phyloP scores from a whole-genome alignment of 2,888 invertebrate genomes.

The Tenodera sinensis region DNA sequence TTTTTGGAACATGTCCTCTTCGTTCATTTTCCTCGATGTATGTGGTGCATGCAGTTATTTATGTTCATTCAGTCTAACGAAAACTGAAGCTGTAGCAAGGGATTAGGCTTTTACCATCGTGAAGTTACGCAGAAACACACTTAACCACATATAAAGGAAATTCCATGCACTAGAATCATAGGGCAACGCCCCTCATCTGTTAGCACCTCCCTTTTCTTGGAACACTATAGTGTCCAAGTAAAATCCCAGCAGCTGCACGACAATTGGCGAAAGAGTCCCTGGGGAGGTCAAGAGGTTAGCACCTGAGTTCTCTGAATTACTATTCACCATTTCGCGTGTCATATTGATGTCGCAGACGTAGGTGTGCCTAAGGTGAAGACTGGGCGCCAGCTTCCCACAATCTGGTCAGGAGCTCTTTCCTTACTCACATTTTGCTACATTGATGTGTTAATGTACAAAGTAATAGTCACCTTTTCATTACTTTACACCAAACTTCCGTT shows the following conservation, averaged over 20 bases:
- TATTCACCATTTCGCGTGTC: background rate
- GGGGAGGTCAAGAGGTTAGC: background rate
- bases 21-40: no score
- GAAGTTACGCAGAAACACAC: background rate
- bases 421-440: no score
- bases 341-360: background rate
- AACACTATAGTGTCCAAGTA: background rate
- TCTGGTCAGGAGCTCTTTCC: background rate
- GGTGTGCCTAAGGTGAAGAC: background rate
- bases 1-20: no score
- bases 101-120: background rate
- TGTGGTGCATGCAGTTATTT: no score
- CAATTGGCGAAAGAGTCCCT: background rate
- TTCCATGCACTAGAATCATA: background rate
- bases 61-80: background rate
- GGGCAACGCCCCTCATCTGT: background rate
- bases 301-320: background rate
- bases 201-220: background rate
- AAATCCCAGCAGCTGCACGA: background rate
- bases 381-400: background rate
- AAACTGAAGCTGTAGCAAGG: background rate
- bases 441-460: no score
- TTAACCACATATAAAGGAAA: background rate
- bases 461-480: no score
- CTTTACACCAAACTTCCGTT: no score